phyloP scores from a whole-genome alignment of 2,113 vertebrate genomes.

The Puffinus mauretanicus region DNA sequence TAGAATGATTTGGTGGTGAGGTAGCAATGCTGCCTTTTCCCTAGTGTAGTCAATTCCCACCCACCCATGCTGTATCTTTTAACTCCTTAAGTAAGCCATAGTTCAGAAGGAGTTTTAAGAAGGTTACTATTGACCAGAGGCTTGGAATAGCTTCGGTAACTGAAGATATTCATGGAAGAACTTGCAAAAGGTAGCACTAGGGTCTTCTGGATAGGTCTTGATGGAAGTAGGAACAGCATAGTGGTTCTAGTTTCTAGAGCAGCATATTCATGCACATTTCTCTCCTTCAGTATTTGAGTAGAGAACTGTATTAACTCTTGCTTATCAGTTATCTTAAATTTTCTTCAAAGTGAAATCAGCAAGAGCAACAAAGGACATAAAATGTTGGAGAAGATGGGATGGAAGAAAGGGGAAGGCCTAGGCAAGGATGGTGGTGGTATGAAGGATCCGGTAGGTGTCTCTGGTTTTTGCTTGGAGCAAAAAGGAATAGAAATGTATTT shows the following conservation, averaged over 20 bases:
- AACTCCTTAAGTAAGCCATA: not conserved
- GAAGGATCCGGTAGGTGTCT: constrained; percentile 85
- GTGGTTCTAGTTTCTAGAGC: not conserved
- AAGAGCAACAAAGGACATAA: constrained; percentile 92
- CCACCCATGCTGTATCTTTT: not conserved
- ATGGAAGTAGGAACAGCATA: not conserved
- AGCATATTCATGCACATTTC: not conserved
- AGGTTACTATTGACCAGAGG: not conserved
- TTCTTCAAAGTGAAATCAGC: constrained; percentile 87
- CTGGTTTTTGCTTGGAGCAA: not conserved
- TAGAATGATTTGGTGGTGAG: not conserved
- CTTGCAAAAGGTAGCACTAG: not conserved
- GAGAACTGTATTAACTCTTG: not conserved
- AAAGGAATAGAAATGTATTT: not conserved
- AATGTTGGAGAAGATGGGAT: constrained; percentile 98
- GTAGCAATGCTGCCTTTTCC: rapidly evolving
- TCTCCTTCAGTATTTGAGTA: not conserved
- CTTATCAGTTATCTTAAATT: not conserved
- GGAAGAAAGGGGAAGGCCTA: constrained; percentile 95
- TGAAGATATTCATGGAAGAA: not conserved
- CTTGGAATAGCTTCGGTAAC: not conserved
- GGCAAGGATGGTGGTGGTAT: constrained; percentile 91
- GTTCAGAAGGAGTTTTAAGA: not conserved
- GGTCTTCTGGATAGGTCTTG: not conserved
- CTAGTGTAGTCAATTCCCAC: not conserved